These are phyloP conservation scores for Pangasius macronema DNA, from an alignment of 2,797 vertebrate genomes.

Conservation along the genomic window DNA sequence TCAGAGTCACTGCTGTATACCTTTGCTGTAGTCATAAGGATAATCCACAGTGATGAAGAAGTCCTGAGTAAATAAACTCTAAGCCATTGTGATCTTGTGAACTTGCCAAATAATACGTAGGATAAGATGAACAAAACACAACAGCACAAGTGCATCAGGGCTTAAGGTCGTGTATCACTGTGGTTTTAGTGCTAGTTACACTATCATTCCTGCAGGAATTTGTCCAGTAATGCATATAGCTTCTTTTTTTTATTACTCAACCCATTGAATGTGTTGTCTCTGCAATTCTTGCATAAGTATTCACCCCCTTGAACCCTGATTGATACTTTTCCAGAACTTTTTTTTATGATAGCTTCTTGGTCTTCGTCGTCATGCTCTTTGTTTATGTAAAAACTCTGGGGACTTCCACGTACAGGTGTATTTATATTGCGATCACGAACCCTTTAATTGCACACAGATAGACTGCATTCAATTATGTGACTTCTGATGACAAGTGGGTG, in stretches of 20 bases:
- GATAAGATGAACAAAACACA: background rate
- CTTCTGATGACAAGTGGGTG: background rate
- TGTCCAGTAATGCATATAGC: background rate
- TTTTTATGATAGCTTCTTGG: background rate
- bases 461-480: background rate
- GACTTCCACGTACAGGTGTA: background rate
- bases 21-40: slow-evolving; percentile 11
- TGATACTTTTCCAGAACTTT: background rate
- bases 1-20: slow-evolving; percentile 12
- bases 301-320: background rate
- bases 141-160: background rate
- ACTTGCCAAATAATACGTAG: background rate
- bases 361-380: background rate
- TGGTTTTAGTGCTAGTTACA: background rate
- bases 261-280: background rate
- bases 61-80: slow-evolving; percentile 9
- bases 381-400: background rate
- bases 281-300: background rate
- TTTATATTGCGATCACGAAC: background rate
- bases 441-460: background rate
- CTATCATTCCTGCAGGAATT: background rate
- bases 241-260: background rate
- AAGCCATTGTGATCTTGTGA: slow-evolving; percentile 1
- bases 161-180: background rate
- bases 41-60: background rate